Percentiles rank a stretch among this genome's conserved stretches.
Conservation (phyloP, 2,797 vertebrate genomes). For the Oreortyx pictus region DNA sequence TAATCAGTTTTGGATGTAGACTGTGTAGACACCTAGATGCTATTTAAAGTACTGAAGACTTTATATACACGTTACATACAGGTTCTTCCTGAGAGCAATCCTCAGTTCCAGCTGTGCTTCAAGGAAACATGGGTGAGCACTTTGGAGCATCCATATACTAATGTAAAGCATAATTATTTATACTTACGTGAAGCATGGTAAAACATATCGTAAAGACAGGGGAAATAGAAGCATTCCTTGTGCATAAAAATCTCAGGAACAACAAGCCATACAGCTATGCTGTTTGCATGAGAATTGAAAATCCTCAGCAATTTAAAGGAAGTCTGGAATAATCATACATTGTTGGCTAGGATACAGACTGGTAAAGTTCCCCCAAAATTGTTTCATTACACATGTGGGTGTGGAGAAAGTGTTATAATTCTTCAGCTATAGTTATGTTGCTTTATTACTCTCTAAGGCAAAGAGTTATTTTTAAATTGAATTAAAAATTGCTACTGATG, state of each 20-base stretch:
- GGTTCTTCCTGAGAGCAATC: not conserved
- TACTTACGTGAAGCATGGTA: not conserved
- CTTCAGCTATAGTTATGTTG: conserved; percentile 25
- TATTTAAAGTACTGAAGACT: not conserved
- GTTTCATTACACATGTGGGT: conserved; percentile 44
- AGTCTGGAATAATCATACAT: not conserved
- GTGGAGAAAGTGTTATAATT: conserved; percentile 38
- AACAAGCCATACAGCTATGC: not conserved
- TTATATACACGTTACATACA: not conserved
- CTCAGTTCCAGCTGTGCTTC: not conserved
- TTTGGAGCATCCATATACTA: not conserved
- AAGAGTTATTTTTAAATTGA: conserved; percentile 57
- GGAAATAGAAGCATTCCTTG: not conserved
- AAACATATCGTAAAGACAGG: not conserved
- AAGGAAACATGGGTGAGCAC: not conserved
- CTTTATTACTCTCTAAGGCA: conserved; percentile 56
- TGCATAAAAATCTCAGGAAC: not conserved
- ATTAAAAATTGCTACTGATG: conserved; percentile 53
- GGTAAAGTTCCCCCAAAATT: conserved; percentile 9
- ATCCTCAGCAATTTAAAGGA: conserved; percentile 36
- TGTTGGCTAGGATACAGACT: conserved; percentile 30
- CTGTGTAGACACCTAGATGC: not conserved
- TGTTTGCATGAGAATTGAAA: not conserved
- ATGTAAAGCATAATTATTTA: not conserved
- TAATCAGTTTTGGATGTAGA: not conserved